A percentile compares a stretch with the other conserved stretches of the same genome.
phyloP scores from a whole-genome alignment of 2,888 invertebrate genomes.

The Yponomeuta cagnagella region DNA sequence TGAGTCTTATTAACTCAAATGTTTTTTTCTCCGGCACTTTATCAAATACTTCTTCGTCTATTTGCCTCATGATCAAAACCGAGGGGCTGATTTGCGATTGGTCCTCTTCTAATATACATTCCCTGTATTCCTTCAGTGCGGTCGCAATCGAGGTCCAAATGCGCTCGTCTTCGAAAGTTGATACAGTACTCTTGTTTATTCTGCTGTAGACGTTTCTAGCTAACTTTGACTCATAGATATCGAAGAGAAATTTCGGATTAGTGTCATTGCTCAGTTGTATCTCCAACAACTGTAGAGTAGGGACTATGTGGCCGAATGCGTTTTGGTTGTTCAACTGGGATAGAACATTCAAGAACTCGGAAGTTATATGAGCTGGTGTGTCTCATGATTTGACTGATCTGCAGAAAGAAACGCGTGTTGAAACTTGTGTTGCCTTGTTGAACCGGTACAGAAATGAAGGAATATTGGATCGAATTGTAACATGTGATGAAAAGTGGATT shows the following conservation, averaged over 20 bases:
- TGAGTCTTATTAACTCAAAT: constrained; percentile 64
- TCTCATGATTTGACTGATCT: constrained; percentile 27
- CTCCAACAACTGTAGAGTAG: constrained; percentile 41
- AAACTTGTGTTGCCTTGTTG: too few relatives aligned
- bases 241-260: constrained; percentile 46
- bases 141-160: constrained; percentile 77
- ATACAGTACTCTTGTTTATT: constrained; percentile 69
- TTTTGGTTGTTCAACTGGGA: constrained; percentile 58
- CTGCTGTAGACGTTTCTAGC: constrained; percentile 73
- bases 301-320: constrained; percentile 54
- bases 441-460: too few relatives aligned
- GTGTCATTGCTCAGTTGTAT: constrained; percentile 35
- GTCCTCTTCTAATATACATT: constrained; percentile 53
- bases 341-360: constrained; percentile 64
- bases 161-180: constrained; percentile 50
- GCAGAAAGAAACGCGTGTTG: too few relatives aligned
- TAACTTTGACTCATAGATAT: constrained; percentile 69
- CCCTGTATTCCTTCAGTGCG: constrained; percentile 71
- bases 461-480: too few relatives aligned
- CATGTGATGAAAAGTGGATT: too few relatives aligned
- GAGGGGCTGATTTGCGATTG: constrained; percentile 52
- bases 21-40: constrained; percentile 62
- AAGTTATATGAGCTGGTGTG: constrained; percentile 62
- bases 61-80: constrained; percentile 73
- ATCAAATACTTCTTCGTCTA: constrained; percentile 73